Base-by-base conservation (phyloP, 2,113 vertebrate genomes). In the Antechinus stuartii region DNA sequence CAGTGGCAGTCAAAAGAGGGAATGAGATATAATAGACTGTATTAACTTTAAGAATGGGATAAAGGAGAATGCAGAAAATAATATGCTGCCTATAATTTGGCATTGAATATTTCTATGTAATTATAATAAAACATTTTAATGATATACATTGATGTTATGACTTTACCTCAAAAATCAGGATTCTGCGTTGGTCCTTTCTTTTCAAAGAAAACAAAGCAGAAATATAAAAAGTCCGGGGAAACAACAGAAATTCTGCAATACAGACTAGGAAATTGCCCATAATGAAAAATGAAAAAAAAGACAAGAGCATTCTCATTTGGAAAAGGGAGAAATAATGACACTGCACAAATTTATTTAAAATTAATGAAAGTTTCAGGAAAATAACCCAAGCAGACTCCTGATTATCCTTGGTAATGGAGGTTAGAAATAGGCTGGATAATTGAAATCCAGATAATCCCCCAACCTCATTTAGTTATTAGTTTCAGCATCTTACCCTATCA, bases 91-190 rank as follows among this genome's bases (percentile, higher is more conserved):
- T 92, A 93, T 97, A 96, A 97, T 97, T 97, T 97, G 96, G 95
- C 98, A 98, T 97, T 97, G 97, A 97, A 94, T 94, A 97, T 96
- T 97, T 97, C 97, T 92, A 42, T 84, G 96, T 97, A 97, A 98
- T 98, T 97, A 97, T 68, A 98, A 97, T 96, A 97, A 96, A 97
- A 97, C 97, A 97, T 97, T 96, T 96, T 98, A 97, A 98, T 97
- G 98, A 97, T 96, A 97, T 95, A 95, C 97, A 97, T 89, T 97
- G 98, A 96, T 97, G 97, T 97, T 97, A 96, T 95, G 98, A 98
- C 97, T 98, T 97, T 96, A 97, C 97, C 97, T 97, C 96, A 95
- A 95, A 84, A 97, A 96, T 98, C 95, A 92, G 95, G 97, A 97
- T 96, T 96, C 90, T 9, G 94, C 96, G 68, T n/a, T 89, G 94